These are phyloP conservation scores for Eurosta solidaginis DNA, from an alignment of 1,140 invertebrate species.

Conservation along the genomic window DNA sequence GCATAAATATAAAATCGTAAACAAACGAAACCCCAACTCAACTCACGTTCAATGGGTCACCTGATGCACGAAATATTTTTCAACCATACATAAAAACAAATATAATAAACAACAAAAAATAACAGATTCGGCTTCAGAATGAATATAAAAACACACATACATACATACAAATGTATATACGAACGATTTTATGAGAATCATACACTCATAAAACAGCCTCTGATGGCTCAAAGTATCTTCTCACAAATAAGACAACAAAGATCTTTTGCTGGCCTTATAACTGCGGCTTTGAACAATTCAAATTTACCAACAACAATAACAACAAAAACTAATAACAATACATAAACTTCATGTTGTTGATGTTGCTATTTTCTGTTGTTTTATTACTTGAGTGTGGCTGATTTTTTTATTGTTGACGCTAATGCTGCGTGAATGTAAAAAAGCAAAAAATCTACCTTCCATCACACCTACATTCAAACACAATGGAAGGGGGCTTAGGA, in stretches of 20 bases:
- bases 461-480: not conserved
- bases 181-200: no score
- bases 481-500: not conserved
- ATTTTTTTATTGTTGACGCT: not conserved
- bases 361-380: not conserved
- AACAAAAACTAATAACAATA: not conserved
- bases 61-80: constrained; percentile 32
- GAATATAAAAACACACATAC: not conserved
- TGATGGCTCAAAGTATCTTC: not conserved
- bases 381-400: not conserved
- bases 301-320: not conserved
- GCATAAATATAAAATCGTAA: constrained; percentile 30
- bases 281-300: not conserved
- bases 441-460: no score
- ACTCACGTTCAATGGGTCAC: constrained; percentile 31
- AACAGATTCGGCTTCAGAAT: not conserved
- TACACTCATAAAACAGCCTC: not conserved
- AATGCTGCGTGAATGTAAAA: constrained; percentile 6
- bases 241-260: not conserved
- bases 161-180: not conserved
- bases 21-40: constrained; percentile 30
- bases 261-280: not conserved
- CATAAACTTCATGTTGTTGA: not conserved
- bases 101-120: not conserved
- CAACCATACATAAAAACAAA: not conserved